Evolutionary conservation across 2,888 invertebrate genomes (phyloP), one percentile per base, ranked within the genome.

Genomic region (Tetranychus truncatus): DNA sequence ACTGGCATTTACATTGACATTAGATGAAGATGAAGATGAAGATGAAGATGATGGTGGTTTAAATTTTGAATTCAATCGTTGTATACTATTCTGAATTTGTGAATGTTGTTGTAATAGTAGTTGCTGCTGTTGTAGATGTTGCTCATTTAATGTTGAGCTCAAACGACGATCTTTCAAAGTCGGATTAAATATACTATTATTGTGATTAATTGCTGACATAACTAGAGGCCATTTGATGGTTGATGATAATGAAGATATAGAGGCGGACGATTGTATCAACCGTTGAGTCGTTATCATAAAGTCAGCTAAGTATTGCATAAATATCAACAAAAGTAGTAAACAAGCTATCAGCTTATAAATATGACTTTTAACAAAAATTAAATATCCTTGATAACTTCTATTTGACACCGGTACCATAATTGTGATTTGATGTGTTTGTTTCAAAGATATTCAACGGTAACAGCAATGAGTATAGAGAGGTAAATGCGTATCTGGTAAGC

Each of bases 291-390:
- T 66, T 18, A 66, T 66, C 66, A 66, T 20, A 66, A 66, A 66
- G 15, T 66, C 20, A 20, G 66, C 18, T 66, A 66, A 66, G 20
- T 66, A 66, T 66, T 66, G 66, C 7, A 66, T 20, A 66, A 69
- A 69, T 11, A 69, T 69, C 20, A 69, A 69, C 69, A 69, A 69
- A 20, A 69, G 20, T 24, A 69, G 21, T 11, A 69, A 24, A 20
- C 18, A 11, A 2, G 21, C 69, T 20, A 69, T 20, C 8, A 69
- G 20, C 8, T 69, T 69, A 21, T 21, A 69, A 5, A 69, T 11
- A 69, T 69, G 69, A 69, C 34, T 69, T 69, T 69, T 69, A 11
- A 55, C 55, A 55, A 55, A 55, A 55, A 55, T 55, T 55, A 15
- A 15, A 55, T 55, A 55, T 15, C 55, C 55, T 55, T 9, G 55